These are phyloP conservation scores for Aleiodes leptofemur DNA, from an alignment of 2,888 invertebrate species.

Conservation along the genomic window DNA sequence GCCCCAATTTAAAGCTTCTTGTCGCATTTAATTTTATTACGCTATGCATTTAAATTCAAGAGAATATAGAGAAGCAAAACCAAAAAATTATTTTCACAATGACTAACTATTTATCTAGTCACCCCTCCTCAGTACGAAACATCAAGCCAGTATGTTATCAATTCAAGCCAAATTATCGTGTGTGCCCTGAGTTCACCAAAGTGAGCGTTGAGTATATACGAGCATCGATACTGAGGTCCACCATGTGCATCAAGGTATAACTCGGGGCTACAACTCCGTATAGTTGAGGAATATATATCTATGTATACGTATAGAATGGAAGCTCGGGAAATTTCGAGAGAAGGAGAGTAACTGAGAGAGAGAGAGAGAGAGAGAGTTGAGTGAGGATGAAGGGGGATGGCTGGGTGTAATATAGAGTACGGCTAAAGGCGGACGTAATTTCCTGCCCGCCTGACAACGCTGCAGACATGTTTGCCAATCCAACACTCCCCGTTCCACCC, in stretches of 20 bases:
- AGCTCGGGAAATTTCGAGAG: neutral
- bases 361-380: constrained; percentile 7
- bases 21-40: constrained; percentile 63
- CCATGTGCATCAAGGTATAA: constrained; percentile 18
- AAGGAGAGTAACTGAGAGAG: neutral
- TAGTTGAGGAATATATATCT: neutral
- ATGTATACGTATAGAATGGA: constrained; percentile 4
- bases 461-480: constrained; percentile 74
- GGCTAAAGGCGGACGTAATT: constrained; percentile 75
- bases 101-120: no score
- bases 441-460: constrained; percentile 73
- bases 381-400: constrained; percentile 56
- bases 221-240: constrained; percentile 17
- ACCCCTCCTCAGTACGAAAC: no score
- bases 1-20: constrained; percentile 53
- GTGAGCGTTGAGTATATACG: constrained; percentile 7
- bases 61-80: no score
- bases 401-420: constrained; percentile 70
- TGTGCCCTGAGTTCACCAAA: constrained; percentile 10
- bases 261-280: neutral
- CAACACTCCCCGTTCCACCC: constrained; percentile 68
- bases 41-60: constrained; percentile 31
- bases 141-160: constrained; percentile 5
- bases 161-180: constrained; percentile 25
- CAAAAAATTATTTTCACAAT: no score